phyloP scores from a whole-genome alignment of 2,113 vertebrate species.

The Crotalus tigris region DNA sequence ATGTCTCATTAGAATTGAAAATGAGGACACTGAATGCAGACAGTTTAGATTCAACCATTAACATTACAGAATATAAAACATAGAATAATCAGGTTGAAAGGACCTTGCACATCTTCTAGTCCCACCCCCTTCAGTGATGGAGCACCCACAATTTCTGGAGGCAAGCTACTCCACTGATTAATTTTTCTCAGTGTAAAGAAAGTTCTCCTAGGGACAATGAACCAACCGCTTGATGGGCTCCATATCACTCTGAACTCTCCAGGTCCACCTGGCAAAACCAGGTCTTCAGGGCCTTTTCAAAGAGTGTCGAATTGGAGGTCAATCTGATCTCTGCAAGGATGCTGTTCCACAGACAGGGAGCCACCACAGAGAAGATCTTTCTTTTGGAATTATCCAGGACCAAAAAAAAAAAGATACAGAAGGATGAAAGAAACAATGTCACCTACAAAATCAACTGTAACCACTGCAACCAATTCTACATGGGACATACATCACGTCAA shows the following conservation, averaged over 20 bases:
- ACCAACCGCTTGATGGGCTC: not conserved
- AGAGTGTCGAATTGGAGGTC: no score
- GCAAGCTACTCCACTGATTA: not conserved
- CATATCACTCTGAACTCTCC: no score
- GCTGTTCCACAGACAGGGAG: no score
- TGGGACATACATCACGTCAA: no score
- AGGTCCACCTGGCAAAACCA: not conserved
- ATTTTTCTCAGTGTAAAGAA: not conserved
- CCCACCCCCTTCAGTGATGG: not conserved
- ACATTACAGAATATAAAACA: not conserved
- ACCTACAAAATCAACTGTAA: no score
- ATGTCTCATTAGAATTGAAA: not conserved
- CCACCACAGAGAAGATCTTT: no score
- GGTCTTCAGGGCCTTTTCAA: no score
- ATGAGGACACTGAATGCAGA: not conserved
- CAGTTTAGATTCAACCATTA: not conserved
- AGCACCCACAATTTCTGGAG: not conserved
- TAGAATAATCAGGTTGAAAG: not conserved
- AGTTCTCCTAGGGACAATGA: not conserved
- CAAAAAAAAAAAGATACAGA: no score
- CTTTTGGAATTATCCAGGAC: no score
- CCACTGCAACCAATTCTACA: no score
- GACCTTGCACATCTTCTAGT: not conserved
- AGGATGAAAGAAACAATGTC: no score
- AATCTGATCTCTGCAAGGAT: no score